A percentile compares a stretch with the other conserved stretches of the same genome.
Evolutionary conservation across 2,888 invertebrate species (phyloP).

Genomic region (Elmis aenea): DNA sequence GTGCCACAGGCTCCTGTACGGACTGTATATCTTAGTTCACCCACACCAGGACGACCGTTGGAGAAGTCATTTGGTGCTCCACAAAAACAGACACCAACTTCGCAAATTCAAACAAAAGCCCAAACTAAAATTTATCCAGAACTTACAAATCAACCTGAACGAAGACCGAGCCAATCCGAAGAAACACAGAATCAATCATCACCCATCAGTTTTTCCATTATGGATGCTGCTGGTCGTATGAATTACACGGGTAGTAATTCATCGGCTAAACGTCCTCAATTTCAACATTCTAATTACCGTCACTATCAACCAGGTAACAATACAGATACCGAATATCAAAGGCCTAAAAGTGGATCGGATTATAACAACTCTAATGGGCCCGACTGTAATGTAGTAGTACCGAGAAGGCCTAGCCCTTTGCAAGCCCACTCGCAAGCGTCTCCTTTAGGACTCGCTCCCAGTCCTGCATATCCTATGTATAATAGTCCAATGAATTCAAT

Average conservation of each 20-base stretch:
- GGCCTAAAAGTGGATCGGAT: slow-evolving; percentile 50
- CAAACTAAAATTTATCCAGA: slow-evolving; percentile 76
- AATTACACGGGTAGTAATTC: slow-evolving; percentile 56
- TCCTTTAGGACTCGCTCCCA: slow-evolving; percentile 68
- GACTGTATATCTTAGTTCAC: slow-evolving; percentile 41
- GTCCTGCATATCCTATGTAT: slow-evolving; percentile 79
- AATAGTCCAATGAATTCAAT: slow-evolving; percentile 77
- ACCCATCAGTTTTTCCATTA: slow-evolving; percentile 71
- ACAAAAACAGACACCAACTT: slow-evolving; percentile 49
- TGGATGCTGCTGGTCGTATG: slow-evolving; percentile 63
- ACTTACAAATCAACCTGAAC: slow-evolving; percentile 44
- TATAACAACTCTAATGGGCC: slow-evolving; percentile 40
- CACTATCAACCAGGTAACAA: slow-evolving; percentile 59
- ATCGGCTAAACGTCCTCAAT: slow-evolving; percentile 50
- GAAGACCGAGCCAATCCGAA: slow-evolving; percentile 38
- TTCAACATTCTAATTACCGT: slow-evolving; percentile 51
- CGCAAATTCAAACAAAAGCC: slow-evolving; percentile 66
- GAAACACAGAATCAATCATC: slow-evolving; percentile 61
- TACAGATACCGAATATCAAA: slow-evolving; percentile 58
- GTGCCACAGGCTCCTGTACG: slow-evolving; percentile 54
- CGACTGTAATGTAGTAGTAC: slow-evolving; percentile 60
- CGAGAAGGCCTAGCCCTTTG: slow-evolving; percentile 63
- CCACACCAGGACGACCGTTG: slow-evolving; percentile 43
- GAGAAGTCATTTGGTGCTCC: slow-evolving; percentile 40
- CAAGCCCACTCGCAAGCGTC: slow-evolving; percentile 69